These are phyloP conservation scores for Brachionus manjavacas DNA, from an alignment of 1,140 invertebrate genomes.

Conservation along the genomic window DNA sequence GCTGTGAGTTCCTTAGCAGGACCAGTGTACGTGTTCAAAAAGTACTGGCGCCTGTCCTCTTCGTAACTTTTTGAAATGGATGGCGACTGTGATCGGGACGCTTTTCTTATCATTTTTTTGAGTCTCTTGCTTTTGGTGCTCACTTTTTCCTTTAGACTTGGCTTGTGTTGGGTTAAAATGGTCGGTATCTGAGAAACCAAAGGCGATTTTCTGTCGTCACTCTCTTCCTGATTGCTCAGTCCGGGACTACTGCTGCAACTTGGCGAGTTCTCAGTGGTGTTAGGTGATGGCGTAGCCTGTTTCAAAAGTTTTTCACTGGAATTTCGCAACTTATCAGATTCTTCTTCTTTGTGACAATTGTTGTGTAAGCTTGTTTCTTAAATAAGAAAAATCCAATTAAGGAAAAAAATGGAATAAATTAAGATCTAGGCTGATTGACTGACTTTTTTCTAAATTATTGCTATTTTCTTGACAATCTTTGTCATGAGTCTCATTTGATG, in stretches of 20 bases:
- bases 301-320: background rate
- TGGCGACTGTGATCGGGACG: conserved; percentile 17
- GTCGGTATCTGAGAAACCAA: background rate
- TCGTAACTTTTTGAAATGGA: conserved; percentile 33
- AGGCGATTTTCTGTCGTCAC: background rate
- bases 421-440: background rate
- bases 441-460: background rate
- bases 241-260: background rate
- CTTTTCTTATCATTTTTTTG: background rate
- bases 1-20: background rate
- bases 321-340: conserved; percentile 6
- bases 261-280: background rate
- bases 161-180: background rate
- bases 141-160: background rate
- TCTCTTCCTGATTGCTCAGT: background rate
- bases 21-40: background rate
- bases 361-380: background rate
- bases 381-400: background rate
- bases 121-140: background rate
- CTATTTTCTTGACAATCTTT: conserved; percentile 11
- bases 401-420: conserved; percentile 4
- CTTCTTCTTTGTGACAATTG: conserved; percentile 14
- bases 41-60: background rate
- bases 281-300: background rate
- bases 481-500: background rate